These are phyloP conservation scores for Bombus polaris DNA, from an alignment of 1,140 invertebrate genomes.

Conservation along the genomic window DNA sequence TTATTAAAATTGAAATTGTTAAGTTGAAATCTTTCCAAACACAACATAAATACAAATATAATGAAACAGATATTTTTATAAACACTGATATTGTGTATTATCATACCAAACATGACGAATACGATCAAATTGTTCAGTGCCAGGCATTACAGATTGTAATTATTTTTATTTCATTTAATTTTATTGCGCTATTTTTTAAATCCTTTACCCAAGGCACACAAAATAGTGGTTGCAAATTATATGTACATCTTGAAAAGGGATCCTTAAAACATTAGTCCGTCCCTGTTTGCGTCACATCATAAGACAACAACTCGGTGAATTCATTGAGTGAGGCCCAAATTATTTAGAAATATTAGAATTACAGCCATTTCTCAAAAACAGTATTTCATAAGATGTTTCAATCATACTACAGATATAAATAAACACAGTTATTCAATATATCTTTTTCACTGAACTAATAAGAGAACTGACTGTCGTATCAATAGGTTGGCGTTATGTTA, in stretches of 20 bases:
- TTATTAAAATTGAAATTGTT: background rate
- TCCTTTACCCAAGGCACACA: background rate
- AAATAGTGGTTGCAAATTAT: background rate
- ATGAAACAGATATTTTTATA: background rate
- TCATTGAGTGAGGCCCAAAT: slow-evolving; percentile 19
- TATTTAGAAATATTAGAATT: background rate
- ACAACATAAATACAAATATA: background rate
- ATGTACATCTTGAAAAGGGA: background rate
- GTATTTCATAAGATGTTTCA: no score
- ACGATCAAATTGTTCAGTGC: background rate
- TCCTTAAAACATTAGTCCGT: background rate
- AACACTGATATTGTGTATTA: background rate
- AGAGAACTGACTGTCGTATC: background rate
- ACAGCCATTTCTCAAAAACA: background rate
- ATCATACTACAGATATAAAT: background rate
- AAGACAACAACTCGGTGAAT: slow-evolving; percentile 11
- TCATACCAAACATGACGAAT: background rate
- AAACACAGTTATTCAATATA: background rate
- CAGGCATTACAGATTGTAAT: background rate
- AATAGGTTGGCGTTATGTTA: background rate
- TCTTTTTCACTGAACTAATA: background rate
- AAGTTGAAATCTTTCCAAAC: background rate
- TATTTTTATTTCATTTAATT: background rate
- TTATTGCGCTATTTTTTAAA: background rate
- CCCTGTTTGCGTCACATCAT: slow-evolving; percentile 23